These are phyloP conservation scores for Epirrhoe alternata DNA, from an alignment of 2,888 invertebrate genomes.

Conservation along the genomic window DNA sequence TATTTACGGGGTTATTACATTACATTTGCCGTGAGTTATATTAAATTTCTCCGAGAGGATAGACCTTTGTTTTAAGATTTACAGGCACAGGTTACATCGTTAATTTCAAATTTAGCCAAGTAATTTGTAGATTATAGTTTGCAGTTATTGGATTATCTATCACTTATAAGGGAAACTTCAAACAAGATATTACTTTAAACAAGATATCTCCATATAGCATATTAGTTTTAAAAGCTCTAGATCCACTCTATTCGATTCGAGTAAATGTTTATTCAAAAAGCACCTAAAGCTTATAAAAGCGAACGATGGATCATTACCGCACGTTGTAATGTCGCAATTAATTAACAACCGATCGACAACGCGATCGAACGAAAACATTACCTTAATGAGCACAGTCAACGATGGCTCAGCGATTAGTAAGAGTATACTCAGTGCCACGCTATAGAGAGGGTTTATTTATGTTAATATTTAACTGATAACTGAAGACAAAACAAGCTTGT, in stretches of 20 bases:
- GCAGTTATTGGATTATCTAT: no score
- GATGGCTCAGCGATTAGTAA: slow-evolving; percentile 30
- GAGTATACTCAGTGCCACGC: not conserved
- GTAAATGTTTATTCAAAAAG: slow-evolving; percentile 6
- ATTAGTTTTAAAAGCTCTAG: no score
- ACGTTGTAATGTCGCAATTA: slow-evolving; percentile 39
- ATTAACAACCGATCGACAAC: slow-evolving; percentile 37
- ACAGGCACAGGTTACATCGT: slow-evolving; percentile 41
- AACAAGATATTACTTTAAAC: no score
- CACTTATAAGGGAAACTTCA: no score
- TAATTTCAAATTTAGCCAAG: slow-evolving; percentile 1
- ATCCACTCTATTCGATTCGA: no score
- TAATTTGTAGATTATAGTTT: not conserved
- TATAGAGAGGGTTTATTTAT: not conserved
- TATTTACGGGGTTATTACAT: slow-evolving; percentile 77
- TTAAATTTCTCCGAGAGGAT: slow-evolving; percentile 70
- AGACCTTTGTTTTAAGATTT: slow-evolving; percentile 67
- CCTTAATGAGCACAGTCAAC: slow-evolving; percentile 42
- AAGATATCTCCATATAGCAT: no score
- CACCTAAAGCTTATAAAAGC: slow-evolving; percentile 28
- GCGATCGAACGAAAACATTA: slow-evolving; percentile 36
- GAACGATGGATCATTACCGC: slow-evolving; percentile 33
- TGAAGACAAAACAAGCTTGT: no score
- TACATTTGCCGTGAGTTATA: slow-evolving; percentile 77
- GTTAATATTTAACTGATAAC: no score